Conservation (phyloP, 2,888 invertebrate species). For the Macropis europaea region DNA sequence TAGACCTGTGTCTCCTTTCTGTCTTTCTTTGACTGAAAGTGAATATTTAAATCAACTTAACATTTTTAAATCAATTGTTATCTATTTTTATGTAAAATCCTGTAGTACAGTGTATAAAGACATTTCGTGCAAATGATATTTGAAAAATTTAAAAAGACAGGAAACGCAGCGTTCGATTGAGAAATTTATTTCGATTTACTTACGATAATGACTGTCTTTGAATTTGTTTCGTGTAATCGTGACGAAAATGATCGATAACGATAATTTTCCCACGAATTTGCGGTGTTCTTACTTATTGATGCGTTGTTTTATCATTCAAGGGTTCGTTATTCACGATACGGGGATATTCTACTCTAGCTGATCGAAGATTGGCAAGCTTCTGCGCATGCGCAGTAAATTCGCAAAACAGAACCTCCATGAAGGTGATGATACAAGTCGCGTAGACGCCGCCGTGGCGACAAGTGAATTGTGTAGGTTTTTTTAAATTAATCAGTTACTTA, state of each 20-base stretch:
- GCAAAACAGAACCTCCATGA: slow-evolving; percentile 50
- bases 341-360: not conserved
- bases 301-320: too few relatives aligned
- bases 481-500: slow-evolving; percentile 7
- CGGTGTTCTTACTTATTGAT: not conserved
- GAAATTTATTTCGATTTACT: not conserved
- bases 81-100: too few relatives aligned
- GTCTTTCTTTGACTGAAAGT: too few relatives aligned
- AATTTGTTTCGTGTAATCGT: not conserved
- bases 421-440: slow-evolving; percentile 53
- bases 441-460: slow-evolving; percentile 35
- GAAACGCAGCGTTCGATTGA: not conserved
- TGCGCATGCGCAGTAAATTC: slow-evolving; percentile 5
- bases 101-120: too few relatives aligned
- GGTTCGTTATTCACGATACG: not conserved
- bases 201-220: not conserved
- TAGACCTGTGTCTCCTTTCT: too few relatives aligned
- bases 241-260: not conserved
- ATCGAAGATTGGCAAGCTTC: not conserved
- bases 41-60: too few relatives aligned
- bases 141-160: not conserved
- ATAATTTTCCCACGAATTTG: not conserved
- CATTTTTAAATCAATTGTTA: too few relatives aligned
- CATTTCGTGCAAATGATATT: too few relatives aligned
- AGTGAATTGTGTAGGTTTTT: not conserved